Evolutionary conservation across 2,888 invertebrate genomes (phyloP), one percentile per base, ranked within the genome.

Genomic region (Cactoblastis cactorum): DNA sequence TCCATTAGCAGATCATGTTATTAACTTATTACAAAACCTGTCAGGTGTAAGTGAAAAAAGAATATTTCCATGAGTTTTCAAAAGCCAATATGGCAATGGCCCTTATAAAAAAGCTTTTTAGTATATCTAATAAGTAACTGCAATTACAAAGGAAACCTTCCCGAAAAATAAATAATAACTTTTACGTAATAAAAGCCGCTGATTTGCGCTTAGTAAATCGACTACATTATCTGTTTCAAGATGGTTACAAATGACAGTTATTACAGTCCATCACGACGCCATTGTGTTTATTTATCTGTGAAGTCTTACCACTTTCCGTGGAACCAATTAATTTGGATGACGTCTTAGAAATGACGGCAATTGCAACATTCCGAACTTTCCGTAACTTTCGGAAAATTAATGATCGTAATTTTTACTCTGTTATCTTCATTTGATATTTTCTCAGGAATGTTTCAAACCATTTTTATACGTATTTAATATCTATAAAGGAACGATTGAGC

Each of bases 201-300:
- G 22, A 35, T 46, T 46, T 18, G 49, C 43, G 49, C 50, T 56
- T 52, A 47, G 59, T 59, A 54, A 59, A 63, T 51, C 61, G 58
- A 60, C 35, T 35, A 14, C n/a, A 46, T 46, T 35, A 35, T 37
- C 17, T 17, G 9, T 46, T 33, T 58, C 61, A 56, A 55, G 56
- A 64, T 55, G 58, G 57, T 51, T 37, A 47, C 55, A 65, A 76
- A 79, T 75, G 57, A 67, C 70, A 59, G 70, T 67, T 69, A 77
- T 78, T 76, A 72, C 56, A 46, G 52, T 19, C 54, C 58, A 67
- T 71, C 63, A 66, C 52, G 49, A 49, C 14, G 45, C 51, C 60
- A 74, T 71, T 71, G 63, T 71, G 55, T 66, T 61, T 62, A 63
- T 67, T 64, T 63, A 60, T 58, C 61, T 47, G 49, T 55, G 55